These are phyloP conservation scores for Chrysolina haemoptera DNA, from an alignment of 2,888 invertebrate genomes.

Conservation along the genomic window DNA sequence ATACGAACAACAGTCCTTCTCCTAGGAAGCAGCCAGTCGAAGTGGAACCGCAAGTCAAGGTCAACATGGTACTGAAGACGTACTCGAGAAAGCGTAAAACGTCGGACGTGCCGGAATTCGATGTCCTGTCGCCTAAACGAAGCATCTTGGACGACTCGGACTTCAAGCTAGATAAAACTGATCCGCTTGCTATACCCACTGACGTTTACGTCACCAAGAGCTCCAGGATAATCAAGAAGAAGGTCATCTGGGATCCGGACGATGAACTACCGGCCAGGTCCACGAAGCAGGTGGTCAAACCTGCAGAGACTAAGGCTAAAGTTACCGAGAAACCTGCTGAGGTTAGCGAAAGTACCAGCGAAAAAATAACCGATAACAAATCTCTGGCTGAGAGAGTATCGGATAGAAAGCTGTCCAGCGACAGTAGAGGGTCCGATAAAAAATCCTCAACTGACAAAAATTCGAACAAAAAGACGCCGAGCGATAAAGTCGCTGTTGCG, in stretches of 20 bases:
- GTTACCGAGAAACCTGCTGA: conserved; percentile 22
- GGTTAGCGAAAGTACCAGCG: background rate
- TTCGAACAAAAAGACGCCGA: conserved; percentile 34
- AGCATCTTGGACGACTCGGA: conserved; percentile 32
- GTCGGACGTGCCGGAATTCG: conserved; percentile 42
- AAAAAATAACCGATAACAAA: conserved; percentile 13
- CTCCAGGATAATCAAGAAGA: conserved; percentile 78
- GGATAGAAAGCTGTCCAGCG: conserved; percentile 15
- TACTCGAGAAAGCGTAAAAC: conserved; percentile 66
- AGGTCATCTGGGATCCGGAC: conserved; percentile 83
- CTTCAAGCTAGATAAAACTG: conserved; percentile 35
- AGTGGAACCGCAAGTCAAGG: conserved; percentile 58
- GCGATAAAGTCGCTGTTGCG: conserved; percentile 30
- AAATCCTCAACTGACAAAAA: conserved; percentile 38
- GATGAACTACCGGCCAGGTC: conserved; percentile 65
- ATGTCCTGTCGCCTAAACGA: conserved; percentile 30
- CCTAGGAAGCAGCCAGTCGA: conserved; percentile 50
- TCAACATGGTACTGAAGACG: conserved; percentile 64
- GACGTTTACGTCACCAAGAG: conserved; percentile 67
- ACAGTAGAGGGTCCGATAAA: conserved; percentile 25
- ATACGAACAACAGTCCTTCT: conserved; percentile 30
- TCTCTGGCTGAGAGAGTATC: background rate
- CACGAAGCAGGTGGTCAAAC: conserved; percentile 40
- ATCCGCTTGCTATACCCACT: conserved; percentile 49
- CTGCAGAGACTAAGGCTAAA: conserved; percentile 60